A percentile compares a stretch with the other conserved stretches of the same genome.
Evolutionary conservation across 1,140 invertebrate genomes (phyloP).

Genomic region (Drosophila kohkoa): DNA sequence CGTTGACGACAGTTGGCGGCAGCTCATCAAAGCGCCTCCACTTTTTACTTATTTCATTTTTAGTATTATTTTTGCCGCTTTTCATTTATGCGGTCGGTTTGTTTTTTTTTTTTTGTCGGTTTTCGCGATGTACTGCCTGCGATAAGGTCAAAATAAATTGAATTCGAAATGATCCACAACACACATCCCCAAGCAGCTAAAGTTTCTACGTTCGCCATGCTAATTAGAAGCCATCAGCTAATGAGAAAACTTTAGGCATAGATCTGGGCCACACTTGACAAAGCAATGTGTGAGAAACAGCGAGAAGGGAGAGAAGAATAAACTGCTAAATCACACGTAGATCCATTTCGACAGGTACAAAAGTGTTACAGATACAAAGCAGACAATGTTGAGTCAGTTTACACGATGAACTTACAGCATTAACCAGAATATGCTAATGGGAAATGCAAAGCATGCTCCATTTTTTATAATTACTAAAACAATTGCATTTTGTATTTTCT

Average conservation of each 20-base stretch:
- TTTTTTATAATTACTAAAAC: too few species aligned
- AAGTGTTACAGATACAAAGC: not conserved
- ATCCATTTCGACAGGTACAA: not conserved
- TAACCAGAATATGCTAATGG: too few species aligned
- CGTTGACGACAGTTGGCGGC: constrained; percentile 51
- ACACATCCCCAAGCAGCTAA: too few species aligned
- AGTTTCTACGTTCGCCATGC: constrained; percentile 1
- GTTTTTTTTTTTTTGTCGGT: not conserved
- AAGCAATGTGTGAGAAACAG: not conserved
- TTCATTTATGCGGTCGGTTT: not conserved
- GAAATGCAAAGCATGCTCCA: too few species aligned
- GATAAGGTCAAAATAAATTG: constrained; percentile 31
- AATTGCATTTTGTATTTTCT: too few species aligned
- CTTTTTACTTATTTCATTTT: constrained; percentile 9
- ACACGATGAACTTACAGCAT: not conserved
- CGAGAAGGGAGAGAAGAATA: too few species aligned
- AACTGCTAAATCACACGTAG: not conserved
- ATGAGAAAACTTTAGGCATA: constrained; percentile 1
- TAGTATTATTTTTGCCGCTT: constrained; percentile 23
- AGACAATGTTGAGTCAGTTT: not conserved
- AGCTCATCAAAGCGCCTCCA: constrained; percentile 56
- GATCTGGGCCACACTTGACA: not conserved
- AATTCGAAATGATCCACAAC: not conserved
- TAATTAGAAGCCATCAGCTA: constrained; percentile 31
- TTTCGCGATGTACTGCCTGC: constrained; percentile 21